phyloP scores from a whole-genome alignment of 2,113 vertebrate genomes.

The Tragelaphus buxtoni region DNA sequence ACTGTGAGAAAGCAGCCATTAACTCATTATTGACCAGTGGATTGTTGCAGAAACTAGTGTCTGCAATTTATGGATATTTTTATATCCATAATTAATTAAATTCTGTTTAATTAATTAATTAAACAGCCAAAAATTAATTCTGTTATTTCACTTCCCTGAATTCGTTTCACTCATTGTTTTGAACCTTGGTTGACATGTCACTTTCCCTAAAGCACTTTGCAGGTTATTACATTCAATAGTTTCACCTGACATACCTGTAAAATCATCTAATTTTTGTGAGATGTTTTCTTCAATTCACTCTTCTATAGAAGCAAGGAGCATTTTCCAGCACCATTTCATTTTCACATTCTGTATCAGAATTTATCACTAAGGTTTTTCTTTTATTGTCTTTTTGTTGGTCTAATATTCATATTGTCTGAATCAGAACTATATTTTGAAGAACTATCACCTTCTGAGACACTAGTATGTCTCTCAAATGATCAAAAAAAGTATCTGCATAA shows the following conservation, averaged over 20 bases:
- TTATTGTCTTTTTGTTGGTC: not conserved
- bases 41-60: not conserved
- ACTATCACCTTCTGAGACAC: not conserved
- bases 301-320: not conserved
- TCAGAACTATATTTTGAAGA: not conserved
- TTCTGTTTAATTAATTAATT: too few species aligned
- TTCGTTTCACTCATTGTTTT: not conserved
- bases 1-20: not conserved
- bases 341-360: not conserved
- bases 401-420: not conserved
- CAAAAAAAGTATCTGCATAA: not conserved
- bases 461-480: not conserved
- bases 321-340: not conserved
- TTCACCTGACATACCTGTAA: not conserved
- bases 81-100: too few species aligned
- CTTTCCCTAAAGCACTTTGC: not conserved
- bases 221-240: not conserved
- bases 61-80: not conserved
- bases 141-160: not conserved
- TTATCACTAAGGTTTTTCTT: not conserved
- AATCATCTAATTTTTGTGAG: not conserved
- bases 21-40: not conserved
- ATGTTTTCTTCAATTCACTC: not conserved
- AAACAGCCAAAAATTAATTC: not conserved
- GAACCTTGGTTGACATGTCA: not conserved